Evolutionary conservation across 2,888 invertebrate genomes (phyloP).

Genomic region (Biston betularia): DNA sequence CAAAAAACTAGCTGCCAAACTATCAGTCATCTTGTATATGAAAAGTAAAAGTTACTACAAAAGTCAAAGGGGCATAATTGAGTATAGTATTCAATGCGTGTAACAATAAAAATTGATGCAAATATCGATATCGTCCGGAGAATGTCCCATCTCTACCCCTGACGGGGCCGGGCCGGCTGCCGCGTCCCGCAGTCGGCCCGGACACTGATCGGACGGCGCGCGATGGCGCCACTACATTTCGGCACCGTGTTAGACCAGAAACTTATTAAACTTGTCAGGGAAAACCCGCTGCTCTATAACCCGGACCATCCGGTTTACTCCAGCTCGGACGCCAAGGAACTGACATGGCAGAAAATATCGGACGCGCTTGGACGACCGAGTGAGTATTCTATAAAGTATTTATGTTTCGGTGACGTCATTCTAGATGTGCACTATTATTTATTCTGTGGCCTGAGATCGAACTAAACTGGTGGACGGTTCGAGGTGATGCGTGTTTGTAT

Average conservation of each 20-base stretch:
- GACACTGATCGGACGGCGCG: conserved; percentile 36
- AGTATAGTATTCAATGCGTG: neutral
- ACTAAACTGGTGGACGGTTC: neutral
- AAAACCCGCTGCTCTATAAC: conserved; percentile 70
- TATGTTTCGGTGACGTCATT: conserved; percentile 13
- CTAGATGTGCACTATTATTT: no score
- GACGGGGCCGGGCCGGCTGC: conserved; percentile 11
- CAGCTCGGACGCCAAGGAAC: conserved; percentile 70
- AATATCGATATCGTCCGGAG: neutral
- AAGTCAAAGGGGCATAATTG: neutral
- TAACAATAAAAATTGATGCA: neutral
- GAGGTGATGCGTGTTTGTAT: neutral
- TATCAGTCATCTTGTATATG: no score
- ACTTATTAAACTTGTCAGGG: conserved; percentile 67
- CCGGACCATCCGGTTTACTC: conserved; percentile 66
- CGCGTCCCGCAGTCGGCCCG: conserved; percentile 40
- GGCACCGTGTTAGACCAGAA: conserved; percentile 67
- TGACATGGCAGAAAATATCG: conserved; percentile 78
- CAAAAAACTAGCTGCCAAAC: no score
- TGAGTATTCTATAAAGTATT: conserved; percentile 54
- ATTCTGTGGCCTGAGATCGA: conserved; percentile 1
- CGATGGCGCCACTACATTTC: conserved; percentile 72
- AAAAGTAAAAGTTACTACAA: no score
- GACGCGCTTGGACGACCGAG: conserved; percentile 70
- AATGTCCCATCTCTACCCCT: conserved; percentile 39